Evolutionary conservation across 1,140 invertebrate species (phyloP).

Genomic region (Steinernema feltiae): DNA sequence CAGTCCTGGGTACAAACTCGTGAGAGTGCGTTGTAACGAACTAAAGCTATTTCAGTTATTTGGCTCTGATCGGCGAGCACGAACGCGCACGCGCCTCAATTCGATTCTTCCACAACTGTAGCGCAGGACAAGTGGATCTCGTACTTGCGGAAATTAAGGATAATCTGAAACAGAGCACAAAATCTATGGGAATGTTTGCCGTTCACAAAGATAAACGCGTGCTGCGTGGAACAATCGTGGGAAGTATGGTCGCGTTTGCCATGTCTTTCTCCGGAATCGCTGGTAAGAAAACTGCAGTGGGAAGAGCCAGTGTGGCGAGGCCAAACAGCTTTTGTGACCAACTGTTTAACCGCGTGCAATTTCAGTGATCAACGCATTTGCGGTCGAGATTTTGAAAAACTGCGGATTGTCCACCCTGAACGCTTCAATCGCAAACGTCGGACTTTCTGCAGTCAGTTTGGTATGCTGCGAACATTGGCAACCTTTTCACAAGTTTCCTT

Average conservation of each 20-base stretch:
- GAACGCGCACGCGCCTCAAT: conserved; percentile 30
- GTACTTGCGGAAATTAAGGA: conserved; percentile 31
- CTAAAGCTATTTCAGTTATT: conserved; percentile 32
- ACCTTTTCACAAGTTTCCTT: neutral
- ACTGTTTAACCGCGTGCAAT: conserved; percentile 17
- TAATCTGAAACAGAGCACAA: conserved; percentile 29
- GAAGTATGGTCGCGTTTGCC: conserved; percentile 42
- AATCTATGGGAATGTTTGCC: conserved; percentile 24
- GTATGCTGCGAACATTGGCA: conserved; percentile 20
- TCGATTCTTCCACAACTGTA: conserved; percentile 38
- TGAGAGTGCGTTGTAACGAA: neutral
- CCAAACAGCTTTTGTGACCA: neutral
- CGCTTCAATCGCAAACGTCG: conserved; percentile 49
- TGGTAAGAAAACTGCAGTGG: conserved; percentile 18
- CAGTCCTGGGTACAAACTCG: conserved; percentile 35
- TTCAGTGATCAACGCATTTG: conserved; percentile 51
- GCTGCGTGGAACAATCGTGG: conserved; percentile 36
- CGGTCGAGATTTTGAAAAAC: conserved; percentile 45
- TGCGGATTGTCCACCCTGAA: conserved; percentile 37
- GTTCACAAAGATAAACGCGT: conserved; percentile 26
- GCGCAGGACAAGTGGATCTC: conserved; percentile 15
- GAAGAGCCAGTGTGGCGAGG: neutral
- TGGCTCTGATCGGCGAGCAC: conserved; percentile 32
- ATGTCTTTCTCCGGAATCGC: conserved; percentile 51
- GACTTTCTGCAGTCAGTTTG: conserved; percentile 38